Percentiles rank a stretch among this genome's conserved stretches.
phyloP scores from a whole-genome alignment of 1,140 invertebrate genomes.

The Triops longicaudatus region DNA sequence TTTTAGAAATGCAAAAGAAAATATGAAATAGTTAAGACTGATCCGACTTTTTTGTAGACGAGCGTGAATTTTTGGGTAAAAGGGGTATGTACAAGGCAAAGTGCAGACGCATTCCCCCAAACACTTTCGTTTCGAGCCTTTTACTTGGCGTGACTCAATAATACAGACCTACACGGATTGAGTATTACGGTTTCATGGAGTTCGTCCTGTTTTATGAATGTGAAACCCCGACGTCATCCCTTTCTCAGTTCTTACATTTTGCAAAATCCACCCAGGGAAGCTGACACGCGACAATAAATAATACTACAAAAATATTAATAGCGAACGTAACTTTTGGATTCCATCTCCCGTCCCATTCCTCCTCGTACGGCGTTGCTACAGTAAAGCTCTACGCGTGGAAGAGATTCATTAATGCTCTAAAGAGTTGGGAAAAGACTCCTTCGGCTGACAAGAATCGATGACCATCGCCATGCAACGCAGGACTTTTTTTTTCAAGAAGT shows the following conservation, averaged over 20 bases:
- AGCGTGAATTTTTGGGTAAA: background rate
- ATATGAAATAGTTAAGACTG: too few species aligned
- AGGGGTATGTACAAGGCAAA: background rate
- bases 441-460: background rate
- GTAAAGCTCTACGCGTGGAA: background rate
- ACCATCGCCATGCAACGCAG: background rate
- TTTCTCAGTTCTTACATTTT: background rate
- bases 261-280: background rate
- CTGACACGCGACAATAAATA: background rate
- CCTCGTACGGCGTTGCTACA: background rate
- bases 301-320: background rate
- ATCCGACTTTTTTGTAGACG: too few species aligned
- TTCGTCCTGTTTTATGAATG: background rate
- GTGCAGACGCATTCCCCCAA: too few species aligned
- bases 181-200: background rate
- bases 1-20: conserved; percentile 13
- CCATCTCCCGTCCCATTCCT: background rate
- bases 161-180: background rate
- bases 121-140: background rate
- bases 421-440: background rate
- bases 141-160: conserved; percentile 6
- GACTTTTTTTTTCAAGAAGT: too few species aligned
- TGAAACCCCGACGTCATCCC: background rate
- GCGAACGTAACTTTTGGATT: background rate
- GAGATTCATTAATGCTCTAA: background rate